Evolutionary conservation across 2,888 invertebrate genomes (phyloP).

Genomic region (Eugnorisma glareosa): DNA sequence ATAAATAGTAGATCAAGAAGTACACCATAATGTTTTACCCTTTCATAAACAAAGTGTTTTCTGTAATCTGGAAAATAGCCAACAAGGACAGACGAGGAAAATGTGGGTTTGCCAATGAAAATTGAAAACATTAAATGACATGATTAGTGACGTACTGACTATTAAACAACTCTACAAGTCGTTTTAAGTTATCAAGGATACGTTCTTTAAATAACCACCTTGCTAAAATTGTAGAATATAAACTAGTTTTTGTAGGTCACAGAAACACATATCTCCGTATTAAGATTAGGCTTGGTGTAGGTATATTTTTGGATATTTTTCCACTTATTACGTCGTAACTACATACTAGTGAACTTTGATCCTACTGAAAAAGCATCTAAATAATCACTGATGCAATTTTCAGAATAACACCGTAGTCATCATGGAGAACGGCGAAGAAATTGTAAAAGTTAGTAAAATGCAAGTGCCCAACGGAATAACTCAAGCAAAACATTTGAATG

Average conservation of each 20-base stretch:
- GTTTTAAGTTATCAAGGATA: not conserved
- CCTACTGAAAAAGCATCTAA: not conserved
- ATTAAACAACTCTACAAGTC: not conserved
- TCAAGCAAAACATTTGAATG: constrained; percentile 79
- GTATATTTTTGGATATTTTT: not conserved
- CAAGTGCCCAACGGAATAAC: constrained; percentile 81
- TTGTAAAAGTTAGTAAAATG: constrained; percentile 80
- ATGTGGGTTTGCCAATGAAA: constrained; percentile 16
- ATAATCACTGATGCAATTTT: constrained; percentile 61
- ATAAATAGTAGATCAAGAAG: not conserved
- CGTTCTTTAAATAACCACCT: not conserved
- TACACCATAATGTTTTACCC: not conserved
- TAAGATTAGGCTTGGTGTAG: not conserved
- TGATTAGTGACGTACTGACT: not conserved
- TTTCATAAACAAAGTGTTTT: not conserved
- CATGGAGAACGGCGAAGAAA: constrained; percentile 82
- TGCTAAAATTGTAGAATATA: not conserved
- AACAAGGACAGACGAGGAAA: constrained; percentile 26
- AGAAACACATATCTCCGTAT: not conserved
- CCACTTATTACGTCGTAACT: not conserved
- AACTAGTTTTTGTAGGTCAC: constrained; percentile 18
- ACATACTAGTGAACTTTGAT: not conserved
- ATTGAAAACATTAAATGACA: not conserved
- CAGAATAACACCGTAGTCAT: constrained; percentile 78
- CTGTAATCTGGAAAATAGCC: constrained; percentile 19